Evolutionary conservation across 2,797 vertebrate species (phyloP).

Genomic region (Arctocebus calabarensis): DNA sequence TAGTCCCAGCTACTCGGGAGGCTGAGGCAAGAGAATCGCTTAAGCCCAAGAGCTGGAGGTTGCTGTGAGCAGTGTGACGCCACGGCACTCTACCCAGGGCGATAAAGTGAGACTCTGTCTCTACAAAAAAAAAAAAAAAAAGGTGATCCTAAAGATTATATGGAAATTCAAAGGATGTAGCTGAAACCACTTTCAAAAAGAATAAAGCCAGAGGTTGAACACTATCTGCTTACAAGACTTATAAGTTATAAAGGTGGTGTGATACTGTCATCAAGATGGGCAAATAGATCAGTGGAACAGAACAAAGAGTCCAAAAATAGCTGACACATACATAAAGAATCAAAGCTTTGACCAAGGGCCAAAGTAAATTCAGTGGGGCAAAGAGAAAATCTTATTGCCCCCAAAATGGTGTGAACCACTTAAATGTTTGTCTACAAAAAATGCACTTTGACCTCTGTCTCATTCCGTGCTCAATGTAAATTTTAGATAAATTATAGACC

Average conservation of each 20-base stretch:
- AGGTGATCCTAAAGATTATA: background rate
- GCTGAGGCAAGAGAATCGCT: no score
- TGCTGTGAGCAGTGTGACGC: no score
- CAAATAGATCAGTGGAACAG: background rate
- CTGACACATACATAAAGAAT: background rate
- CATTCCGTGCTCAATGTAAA: background rate
- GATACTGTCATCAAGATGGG: background rate
- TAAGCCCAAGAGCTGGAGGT: no score
- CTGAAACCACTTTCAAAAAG: slow-evolving; percentile 19
- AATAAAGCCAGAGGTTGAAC: background rate
- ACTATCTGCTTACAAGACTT: background rate
- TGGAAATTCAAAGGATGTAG: slow-evolving; percentile 3
- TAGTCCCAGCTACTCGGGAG: no score
- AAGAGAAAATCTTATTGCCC: background rate
- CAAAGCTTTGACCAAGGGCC: background rate
- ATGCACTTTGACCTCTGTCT: background rate
- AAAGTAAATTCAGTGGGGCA: background rate
- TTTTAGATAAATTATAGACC: background rate
- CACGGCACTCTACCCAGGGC: no score
- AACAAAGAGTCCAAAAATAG: background rate
- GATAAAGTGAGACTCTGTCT: no score
- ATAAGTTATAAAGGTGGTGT: background rate
- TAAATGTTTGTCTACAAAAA: background rate
- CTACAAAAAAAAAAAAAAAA: no score
- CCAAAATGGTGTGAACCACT: background rate